These are phyloP conservation scores for Chitala chitala DNA, from an alignment of 2,113 vertebrate species.

Conservation along the genomic window DNA sequence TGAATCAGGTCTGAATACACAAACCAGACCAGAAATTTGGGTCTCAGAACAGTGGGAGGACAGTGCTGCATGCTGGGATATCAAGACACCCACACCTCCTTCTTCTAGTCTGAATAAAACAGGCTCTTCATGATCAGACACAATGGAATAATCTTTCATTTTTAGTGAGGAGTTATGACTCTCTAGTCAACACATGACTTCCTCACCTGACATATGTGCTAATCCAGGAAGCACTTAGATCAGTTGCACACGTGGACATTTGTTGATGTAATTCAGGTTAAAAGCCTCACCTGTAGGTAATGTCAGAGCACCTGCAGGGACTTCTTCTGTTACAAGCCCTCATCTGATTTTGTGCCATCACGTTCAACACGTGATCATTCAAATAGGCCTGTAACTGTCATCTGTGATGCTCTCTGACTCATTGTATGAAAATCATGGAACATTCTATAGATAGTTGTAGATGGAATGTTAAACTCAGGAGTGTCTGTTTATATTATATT, in stretches of 20 bases:
- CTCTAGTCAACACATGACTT: neutral
- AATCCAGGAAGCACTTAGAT: neutral
- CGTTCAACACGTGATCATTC: no score
- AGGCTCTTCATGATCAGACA: neutral
- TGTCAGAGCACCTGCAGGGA: neutral
- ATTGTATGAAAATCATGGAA: no score
- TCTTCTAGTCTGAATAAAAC: neutral
- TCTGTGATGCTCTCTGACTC: no score
- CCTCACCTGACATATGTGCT: neutral
- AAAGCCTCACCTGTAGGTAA: neutral
- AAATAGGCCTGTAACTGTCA: no score
- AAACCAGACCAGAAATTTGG: neutral
- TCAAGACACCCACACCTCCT: neutral
- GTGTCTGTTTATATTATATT: no score
- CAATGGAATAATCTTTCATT: neutral
- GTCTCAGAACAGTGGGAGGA: neutral
- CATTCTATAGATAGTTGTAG: no score
- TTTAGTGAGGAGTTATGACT: neutral
- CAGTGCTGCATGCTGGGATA: neutral
- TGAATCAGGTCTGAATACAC: no score
- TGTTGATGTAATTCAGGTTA: conserved; percentile 17
- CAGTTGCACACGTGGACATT: neutral
- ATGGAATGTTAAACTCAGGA: no score
- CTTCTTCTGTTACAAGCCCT: no score
- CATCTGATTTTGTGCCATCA: no score